Evolutionary conservation across 2,797 vertebrate genomes (phyloP).

Genomic region (Acanthiza pusilla): DNA sequence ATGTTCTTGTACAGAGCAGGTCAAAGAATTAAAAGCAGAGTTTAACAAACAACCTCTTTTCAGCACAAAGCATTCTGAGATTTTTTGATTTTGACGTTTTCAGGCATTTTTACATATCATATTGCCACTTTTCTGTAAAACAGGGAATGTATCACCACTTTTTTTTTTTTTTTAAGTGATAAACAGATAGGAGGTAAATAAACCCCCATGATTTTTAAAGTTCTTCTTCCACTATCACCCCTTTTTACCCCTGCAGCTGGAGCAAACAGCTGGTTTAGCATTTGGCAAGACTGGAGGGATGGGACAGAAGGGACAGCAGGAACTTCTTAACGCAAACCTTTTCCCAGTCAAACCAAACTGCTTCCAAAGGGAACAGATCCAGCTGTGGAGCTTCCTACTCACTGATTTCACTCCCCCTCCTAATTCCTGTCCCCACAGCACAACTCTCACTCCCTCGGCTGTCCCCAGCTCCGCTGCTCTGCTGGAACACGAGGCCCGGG

Average conservation of each 20-base stretch:
- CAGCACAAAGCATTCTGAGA: not conserved
- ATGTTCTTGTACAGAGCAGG: not conserved
- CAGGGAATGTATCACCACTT: not conserved
- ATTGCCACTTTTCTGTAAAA: not conserved
- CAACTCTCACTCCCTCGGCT: not conserved
- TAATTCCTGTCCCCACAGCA: not conserved
- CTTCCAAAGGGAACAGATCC: not conserved
- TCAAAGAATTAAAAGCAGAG: slow-evolving; percentile 8
- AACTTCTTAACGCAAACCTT: not conserved
- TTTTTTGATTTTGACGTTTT: not conserved
- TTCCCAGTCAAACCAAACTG: not conserved
- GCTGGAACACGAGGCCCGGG: not conserved
- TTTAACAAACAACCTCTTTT: not conserved
- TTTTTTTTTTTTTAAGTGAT: not conserved
- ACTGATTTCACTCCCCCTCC: not conserved
- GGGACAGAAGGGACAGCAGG: not conserved
- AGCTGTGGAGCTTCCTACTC: not conserved
- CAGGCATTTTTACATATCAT: not conserved
- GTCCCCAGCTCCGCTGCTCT: not conserved
- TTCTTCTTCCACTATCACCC: not conserved
- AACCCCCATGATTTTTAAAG: not conserved
- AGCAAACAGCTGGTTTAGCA: not conserved
- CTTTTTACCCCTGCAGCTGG: not conserved
- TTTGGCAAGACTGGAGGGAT: not conserved
- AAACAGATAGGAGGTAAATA: not conserved